Evolutionary conservation across 2,888 invertebrate genomes (phyloP).

Genomic region (Junonia oenone): DNA sequence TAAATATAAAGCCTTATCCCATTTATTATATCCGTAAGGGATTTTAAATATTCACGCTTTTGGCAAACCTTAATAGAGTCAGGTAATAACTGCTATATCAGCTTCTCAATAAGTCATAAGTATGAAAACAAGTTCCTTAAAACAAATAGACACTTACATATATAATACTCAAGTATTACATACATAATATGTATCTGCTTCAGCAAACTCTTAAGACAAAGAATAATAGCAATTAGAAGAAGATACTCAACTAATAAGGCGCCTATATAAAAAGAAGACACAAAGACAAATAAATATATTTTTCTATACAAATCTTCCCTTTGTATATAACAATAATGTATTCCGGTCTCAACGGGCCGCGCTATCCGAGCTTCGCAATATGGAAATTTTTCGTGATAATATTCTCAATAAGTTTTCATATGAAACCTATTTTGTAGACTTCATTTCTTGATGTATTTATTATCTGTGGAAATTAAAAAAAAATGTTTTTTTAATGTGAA

Average conservation of each 20-base stretch:
- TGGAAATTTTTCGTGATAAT: constrained; percentile 11
- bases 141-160: too few relatives aligned
- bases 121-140: too few relatives aligned
- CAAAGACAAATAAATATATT: constrained; percentile 2
- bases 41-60: too few relatives aligned
- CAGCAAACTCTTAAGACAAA: too few relatives aligned
- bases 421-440: not conserved
- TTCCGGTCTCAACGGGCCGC: constrained; percentile 9
- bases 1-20: too few relatives aligned
- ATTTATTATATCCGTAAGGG: too few relatives aligned
- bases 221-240: not conserved
- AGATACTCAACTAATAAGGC: not conserved
- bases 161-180: too few relatives aligned
- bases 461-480: not conserved
- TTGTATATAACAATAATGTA: constrained; percentile 9
- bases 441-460: not conserved
- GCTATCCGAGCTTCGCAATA: constrained; percentile 6
- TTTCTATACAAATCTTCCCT: not conserved
- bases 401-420: constrained; percentile 4
- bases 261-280: too few relatives aligned
- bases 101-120: too few relatives aligned
- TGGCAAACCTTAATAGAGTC: too few relatives aligned
- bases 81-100: too few relatives aligned
- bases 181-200: too few relatives aligned
- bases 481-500: not conserved